Evolutionary conservation across 2,888 invertebrate species (phyloP).

Genomic region (Harpalus rubripes): DNA sequence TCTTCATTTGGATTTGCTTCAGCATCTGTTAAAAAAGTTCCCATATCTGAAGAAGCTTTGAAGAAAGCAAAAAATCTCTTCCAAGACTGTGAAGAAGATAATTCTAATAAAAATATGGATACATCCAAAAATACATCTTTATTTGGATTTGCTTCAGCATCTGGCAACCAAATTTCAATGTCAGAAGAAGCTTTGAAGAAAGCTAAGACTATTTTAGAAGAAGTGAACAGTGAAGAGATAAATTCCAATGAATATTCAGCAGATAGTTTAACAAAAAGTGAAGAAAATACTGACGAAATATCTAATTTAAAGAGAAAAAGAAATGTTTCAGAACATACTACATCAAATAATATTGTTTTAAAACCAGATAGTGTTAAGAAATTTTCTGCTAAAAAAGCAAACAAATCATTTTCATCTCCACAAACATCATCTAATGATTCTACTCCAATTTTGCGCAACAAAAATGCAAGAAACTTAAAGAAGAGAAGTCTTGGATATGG

Average conservation of each 20-base stretch:
- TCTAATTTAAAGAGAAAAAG: constrained; percentile 74
- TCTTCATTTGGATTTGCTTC: constrained; percentile 73
- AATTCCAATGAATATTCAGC: too few species aligned
- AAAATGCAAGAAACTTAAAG: constrained; percentile 65
- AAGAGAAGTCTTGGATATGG: constrained; percentile 73
- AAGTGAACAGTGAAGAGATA: constrained; percentile 73
- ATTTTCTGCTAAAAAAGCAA: constrained; percentile 44
- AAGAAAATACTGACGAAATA: constrained; percentile 69
- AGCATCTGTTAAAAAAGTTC: constrained; percentile 74
- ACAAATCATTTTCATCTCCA: constrained; percentile 37
- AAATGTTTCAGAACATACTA: constrained; percentile 70
- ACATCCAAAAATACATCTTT: neutral
- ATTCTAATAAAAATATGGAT: too few species aligned
- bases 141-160: constrained; percentile 74
- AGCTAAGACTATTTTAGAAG: constrained; percentile 73
- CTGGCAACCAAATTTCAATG: constrained; percentile 73
- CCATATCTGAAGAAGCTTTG: constrained; percentile 76
- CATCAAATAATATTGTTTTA: neutral
- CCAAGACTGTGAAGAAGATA: constrained; percentile 73
- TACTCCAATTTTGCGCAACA: constrained; percentile 57
- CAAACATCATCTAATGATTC: constrained; percentile 23
- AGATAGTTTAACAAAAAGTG: neutral
- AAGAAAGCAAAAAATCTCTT: constrained; percentile 72
- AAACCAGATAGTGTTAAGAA: neutral
- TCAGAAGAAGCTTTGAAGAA: constrained; percentile 76